Base-by-base conservation (phyloP, 2,113 vertebrate species). In the Bungarus multicinctus region DNA sequence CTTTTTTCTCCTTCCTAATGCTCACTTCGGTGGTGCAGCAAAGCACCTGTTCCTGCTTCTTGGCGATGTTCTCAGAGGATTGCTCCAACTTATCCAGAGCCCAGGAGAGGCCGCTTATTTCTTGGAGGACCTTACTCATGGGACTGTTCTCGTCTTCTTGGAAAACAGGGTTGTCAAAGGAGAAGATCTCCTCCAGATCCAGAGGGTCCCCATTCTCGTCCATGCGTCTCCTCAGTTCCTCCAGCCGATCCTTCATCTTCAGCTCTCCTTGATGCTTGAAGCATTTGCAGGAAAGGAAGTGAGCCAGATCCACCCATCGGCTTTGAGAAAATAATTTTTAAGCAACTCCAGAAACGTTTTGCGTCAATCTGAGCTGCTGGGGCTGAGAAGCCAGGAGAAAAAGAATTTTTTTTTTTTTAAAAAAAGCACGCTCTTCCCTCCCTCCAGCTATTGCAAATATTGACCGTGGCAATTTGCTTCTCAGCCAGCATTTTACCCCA, bases 171-270 rank as follows among this genome's bases (percentile, higher is more conserved):
- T 96, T 97, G 69, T 95, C 90, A 1, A 96, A 96, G n/a, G 87
- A 89, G 0, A 43, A 22, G 4, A 23, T 30, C 4, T 96, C 87
- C 0, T 96, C 95, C 27, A 87, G 50, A 3, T 97, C 95, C 0
- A 57, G 88, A 5, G 47, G 89, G 30, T 95, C 52, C 1, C 93
- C 95, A 27, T 95, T 92, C 0, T 96, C 94, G 1, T 88, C 94
- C 0, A 14, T 54, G 23, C 95, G 93, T 86, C 7, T 94, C 93
- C 10, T 96, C 88, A 97, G 93, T 93, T 97, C 97, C 0, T 96
- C 96, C 92, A 97, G 95, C 8, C 97, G 93, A 95, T 97, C 97
- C 96, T 95, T 97, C 97, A 97, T 97, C 89, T 94, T 96, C 81
- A 0, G 0, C n/a, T 3, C 27, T 50, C 20, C 90, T 43, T 3